phyloP scores from a whole-genome alignment of 2,888 invertebrate species.

The Helleia helle region DNA sequence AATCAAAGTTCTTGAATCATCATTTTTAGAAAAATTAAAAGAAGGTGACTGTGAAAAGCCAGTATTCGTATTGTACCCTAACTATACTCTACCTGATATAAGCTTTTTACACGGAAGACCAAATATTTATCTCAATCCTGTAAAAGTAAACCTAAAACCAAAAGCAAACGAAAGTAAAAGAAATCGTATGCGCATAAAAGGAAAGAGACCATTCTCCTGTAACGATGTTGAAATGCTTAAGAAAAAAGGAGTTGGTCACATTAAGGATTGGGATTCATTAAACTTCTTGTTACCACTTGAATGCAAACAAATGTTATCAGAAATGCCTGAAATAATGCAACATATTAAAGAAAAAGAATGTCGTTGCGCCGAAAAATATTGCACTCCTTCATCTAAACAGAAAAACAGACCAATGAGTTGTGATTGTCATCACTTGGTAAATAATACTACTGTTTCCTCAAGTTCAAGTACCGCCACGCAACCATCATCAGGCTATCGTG shows the following conservation, averaged over 20 bases:
- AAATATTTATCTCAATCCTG: constrained; percentile 83
- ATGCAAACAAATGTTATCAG: constrained; percentile 83
- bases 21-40: constrained; percentile 80
- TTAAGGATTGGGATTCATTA: constrained; percentile 95
- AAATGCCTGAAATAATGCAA: constrained; percentile 84
- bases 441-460: constrained; percentile 75
- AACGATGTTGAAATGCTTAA: constrained; percentile 87
- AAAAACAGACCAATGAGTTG: constrained; percentile 75
- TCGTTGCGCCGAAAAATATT: constrained; percentile 56
- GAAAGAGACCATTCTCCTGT: constrained; percentile 82
- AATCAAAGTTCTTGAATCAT: constrained; percentile 78
- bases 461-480: constrained; percentile 84
- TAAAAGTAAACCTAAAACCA: constrained; percentile 69
- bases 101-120: constrained; percentile 80
- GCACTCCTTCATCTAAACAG: constrained; percentile 64
- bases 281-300: constrained; percentile 90
- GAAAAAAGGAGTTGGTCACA: constrained; percentile 86
- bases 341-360: constrained; percentile 74
- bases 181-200: constrained; percentile 49
- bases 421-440: constrained; percentile 71
- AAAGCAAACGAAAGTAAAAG: constrained; percentile 52
- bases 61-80: constrained; percentile 92
- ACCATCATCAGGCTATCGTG: constrained; percentile 89
- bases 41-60: constrained; percentile 80
- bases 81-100: constrained; percentile 91